phyloP scores from a whole-genome alignment of 2,113 vertebrate genomes.

The Callaeas wilsoni region DNA sequence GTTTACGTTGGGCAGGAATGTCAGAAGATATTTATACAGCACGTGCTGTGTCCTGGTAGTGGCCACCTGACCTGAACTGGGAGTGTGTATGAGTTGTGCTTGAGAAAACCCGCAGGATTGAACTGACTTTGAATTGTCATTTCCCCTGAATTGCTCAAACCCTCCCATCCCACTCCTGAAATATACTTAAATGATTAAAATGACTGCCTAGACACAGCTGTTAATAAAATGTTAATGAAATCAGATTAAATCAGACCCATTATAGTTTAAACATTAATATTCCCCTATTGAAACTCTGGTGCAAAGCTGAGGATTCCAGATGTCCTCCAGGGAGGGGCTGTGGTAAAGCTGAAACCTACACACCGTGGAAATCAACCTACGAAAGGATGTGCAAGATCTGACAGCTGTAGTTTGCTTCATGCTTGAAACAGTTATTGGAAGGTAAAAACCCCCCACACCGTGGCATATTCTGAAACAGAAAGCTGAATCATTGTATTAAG shows the following conservation, averaged over 20 bases:
- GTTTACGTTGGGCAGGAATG: background rate
- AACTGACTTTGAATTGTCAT: slow-evolving; percentile 19
- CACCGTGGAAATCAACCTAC: background rate
- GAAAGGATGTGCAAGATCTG: background rate
- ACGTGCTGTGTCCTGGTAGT: background rate
- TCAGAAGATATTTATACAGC: background rate
- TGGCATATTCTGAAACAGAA: background rate
- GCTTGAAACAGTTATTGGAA: background rate
- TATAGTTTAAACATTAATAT: slow-evolving; percentile 35
- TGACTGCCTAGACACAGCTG: background rate
- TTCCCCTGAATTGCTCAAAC: background rate
- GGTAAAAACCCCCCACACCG: accelerated
- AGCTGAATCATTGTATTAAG: background rate
- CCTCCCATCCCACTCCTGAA: background rate
- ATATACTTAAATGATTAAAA: background rate
- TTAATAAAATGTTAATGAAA: slow-evolving; percentile 49
- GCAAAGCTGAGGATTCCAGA: background rate
- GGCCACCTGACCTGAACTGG: background rate
- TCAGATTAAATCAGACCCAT: slow-evolving; percentile 4
- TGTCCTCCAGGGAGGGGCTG: background rate
- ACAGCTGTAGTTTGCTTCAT: background rate
- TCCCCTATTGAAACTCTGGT: background rate
- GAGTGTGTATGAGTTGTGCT: background rate
- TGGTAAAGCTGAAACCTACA: background rate
- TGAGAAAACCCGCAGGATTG: background rate